These are phyloP conservation scores for Bungarus multicinctus DNA, from an alignment of 2,113 vertebrate genomes.

Conservation along the genomic window DNA sequence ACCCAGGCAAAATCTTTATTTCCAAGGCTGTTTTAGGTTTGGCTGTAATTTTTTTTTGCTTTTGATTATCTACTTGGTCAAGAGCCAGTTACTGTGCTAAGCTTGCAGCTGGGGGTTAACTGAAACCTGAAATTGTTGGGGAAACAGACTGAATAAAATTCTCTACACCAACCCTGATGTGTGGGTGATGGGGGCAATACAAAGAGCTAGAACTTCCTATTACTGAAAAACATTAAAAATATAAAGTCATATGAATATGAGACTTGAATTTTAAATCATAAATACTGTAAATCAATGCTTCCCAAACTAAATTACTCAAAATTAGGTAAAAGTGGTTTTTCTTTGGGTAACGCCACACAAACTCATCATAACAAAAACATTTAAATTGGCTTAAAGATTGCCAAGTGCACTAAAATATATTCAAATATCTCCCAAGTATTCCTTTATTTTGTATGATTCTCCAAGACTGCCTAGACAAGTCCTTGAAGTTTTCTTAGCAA, in stretches of 20 bases:
- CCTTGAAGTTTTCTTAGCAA: not conserved
- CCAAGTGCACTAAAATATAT: too few species aligned
- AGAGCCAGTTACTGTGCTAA: too few species aligned
- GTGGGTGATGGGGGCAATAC: too few species aligned
- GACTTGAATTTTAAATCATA: not conserved
- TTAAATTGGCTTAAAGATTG: not conserved
- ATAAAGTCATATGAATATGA: not conserved
- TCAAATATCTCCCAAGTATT: not conserved
- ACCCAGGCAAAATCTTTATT: too few species aligned
- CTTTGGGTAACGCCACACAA: not conserved
- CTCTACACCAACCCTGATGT: too few species aligned
- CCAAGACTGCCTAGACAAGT: not conserved
- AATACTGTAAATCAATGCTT: not conserved
- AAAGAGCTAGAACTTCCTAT: not conserved
- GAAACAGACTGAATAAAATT: too few species aligned
- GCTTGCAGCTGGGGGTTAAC: too few species aligned
- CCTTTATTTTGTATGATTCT: not conserved
- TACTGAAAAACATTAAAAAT: not conserved
- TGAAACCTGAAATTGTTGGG: too few species aligned
- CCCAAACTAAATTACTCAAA: not conserved
- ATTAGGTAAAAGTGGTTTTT: not conserved
- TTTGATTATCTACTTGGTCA: too few species aligned
- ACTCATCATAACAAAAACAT: not conserved
- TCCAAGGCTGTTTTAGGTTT: too few species aligned
- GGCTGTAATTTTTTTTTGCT: too few species aligned